Percentiles rank a stretch among this genome's conserved stretches.
Conservation (phyloP, 2,113 vertebrate species). For the Corythoichthys haematopterus region DNA sequence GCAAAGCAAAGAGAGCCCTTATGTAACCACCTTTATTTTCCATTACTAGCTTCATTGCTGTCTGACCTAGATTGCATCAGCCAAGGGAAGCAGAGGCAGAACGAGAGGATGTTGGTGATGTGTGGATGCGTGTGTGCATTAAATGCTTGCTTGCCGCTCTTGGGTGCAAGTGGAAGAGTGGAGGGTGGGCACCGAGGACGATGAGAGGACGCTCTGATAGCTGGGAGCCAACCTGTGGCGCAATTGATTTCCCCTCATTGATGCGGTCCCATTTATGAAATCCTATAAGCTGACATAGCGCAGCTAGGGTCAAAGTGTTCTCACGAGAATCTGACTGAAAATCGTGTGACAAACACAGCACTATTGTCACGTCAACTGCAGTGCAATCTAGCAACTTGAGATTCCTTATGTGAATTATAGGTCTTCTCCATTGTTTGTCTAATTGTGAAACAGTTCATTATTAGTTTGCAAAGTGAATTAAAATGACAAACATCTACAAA, state of each 20-base stretch:
- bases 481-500: no score
- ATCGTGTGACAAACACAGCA: not conserved
- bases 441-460: no score
- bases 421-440: no score
- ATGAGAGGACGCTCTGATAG: constrained; percentile 46
- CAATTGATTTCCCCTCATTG: constrained; percentile 56
- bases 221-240: constrained; percentile 32
- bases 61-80: constrained; percentile 76
- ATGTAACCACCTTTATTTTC: constrained; percentile 75
- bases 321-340: not conserved
- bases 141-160: constrained; percentile 7
- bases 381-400: not conserved
- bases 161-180: constrained; percentile 28
- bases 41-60: constrained; percentile 70
- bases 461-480: no score
- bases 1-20: constrained; percentile 59
- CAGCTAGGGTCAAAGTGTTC: constrained; percentile 15
- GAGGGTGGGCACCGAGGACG: constrained; percentile 11
- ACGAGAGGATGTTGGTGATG: constrained; percentile 59
- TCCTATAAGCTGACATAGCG: constrained; percentile 49
- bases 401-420: no score
- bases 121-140: constrained; percentile 21
- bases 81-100: constrained; percentile 65
- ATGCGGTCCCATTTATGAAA: constrained; percentile 51
- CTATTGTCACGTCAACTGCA: not conserved